Evolutionary conservation across 2,797 vertebrate species (phyloP).

Genomic region (Anniella stebbinsi): DNA sequence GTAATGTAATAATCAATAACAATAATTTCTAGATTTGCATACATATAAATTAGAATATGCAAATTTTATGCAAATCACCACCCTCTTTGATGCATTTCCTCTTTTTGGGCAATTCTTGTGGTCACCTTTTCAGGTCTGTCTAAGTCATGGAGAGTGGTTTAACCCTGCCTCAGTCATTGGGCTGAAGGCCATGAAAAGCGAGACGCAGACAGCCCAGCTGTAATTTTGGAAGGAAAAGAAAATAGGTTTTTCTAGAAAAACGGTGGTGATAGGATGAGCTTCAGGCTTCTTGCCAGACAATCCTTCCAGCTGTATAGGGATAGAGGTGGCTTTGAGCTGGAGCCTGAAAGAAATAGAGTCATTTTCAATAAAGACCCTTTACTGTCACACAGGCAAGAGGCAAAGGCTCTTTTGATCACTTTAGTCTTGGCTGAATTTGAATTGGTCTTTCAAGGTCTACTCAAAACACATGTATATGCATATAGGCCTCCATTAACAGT

Average conservation of each 20-base stretch:
- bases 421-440: constrained; percentile 29
- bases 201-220: neutral
- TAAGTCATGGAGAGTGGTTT: neutral
- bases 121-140: too few species aligned
- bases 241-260: neutral
- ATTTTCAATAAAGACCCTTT: constrained; percentile 24
- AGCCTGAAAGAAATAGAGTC: constrained; percentile 10
- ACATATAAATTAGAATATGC: too few species aligned
- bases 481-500: neutral
- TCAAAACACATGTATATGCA: neutral
- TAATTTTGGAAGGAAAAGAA: neutral
- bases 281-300: neutral
- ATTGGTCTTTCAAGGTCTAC: constrained; percentile 6
- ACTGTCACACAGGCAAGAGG: neutral
- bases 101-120: too few species aligned
- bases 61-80: too few species aligned
- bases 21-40: too few species aligned
- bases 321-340: neutral
- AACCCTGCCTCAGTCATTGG: neutral
- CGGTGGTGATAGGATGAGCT: neutral
- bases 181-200: neutral
- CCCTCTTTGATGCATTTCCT: too few species aligned
- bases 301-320: neutral
- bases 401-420: neutral
- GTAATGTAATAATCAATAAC: too few species aligned